A percentile compares a stretch with the other conserved stretches of the same genome.
phyloP scores from a whole-genome alignment of 2,888 invertebrate genomes.

The Capitulum mitella region DNA sequence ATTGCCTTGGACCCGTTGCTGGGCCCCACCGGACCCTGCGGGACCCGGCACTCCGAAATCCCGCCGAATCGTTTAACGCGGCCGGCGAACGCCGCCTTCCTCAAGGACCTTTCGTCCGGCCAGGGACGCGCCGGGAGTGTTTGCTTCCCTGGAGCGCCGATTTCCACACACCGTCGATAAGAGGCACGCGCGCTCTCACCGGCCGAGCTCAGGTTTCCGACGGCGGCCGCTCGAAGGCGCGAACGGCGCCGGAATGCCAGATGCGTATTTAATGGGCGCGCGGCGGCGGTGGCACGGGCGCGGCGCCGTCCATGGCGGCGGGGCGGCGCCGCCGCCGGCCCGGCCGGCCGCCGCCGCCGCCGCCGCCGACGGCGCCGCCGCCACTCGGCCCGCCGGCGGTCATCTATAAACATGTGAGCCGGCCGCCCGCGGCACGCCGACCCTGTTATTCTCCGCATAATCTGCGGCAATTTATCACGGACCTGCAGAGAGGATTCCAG shows the following conservation, averaged over 20 bases:
- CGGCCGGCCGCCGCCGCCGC: neutral
- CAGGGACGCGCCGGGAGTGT: too few species aligned
- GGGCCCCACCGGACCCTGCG: too few species aligned
- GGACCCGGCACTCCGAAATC: too few species aligned
- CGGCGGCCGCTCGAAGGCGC: too few species aligned
- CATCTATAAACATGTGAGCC: slow-evolving; percentile 23
- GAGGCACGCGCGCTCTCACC: neutral
- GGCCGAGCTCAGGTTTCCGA: too few species aligned
- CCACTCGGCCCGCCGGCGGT: neutral
- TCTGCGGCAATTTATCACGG: slow-evolving; percentile 20
- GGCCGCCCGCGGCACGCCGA: neutral
- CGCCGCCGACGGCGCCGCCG: neutral
- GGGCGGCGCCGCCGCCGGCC: neutral
- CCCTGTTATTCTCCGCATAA: slow-evolving; percentile 22
- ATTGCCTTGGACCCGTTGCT: too few species aligned
- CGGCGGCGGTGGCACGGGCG: neutral
- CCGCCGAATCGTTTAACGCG: too few species aligned
- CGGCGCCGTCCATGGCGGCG: neutral
- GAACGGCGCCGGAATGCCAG: neutral
- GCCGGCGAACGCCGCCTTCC: too few species aligned
- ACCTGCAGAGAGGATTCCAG: neutral
- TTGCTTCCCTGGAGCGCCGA: neutral
- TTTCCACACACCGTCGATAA: neutral
- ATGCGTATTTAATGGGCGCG: slow-evolving; percentile 5
- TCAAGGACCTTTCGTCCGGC: too few species aligned